Conservation (phyloP, 2,113 vertebrate species). For the Herpetotheres cachinnans region DNA sequence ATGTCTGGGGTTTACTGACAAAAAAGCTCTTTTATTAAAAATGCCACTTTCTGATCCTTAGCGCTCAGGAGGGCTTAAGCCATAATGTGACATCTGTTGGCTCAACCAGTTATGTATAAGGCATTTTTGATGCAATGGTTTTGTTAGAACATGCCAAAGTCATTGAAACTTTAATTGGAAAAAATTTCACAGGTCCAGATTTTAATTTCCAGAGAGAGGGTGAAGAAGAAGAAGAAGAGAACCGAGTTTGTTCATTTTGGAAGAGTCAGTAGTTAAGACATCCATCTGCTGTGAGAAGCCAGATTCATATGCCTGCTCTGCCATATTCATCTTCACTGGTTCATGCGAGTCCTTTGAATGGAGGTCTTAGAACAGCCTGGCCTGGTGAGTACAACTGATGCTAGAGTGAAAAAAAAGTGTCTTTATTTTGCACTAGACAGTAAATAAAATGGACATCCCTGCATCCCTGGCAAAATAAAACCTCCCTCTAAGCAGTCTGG, state of each 20-base stretch:
- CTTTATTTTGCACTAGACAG: not conserved
- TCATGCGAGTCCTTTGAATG: not conserved
- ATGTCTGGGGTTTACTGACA: conserved; percentile 46
- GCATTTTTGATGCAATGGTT: conserved; percentile 57
- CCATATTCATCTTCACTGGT: not conserved
- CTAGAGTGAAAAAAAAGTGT: rapidly evolving
- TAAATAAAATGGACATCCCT: not conserved
- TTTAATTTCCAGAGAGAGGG: conserved; percentile 53
- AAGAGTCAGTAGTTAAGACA: conserved; percentile 44
- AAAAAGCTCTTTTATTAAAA: conserved; percentile 65
- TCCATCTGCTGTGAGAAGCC: conserved; percentile 41
- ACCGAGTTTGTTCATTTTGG: not conserved
- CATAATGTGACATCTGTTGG: conserved; percentile 64
- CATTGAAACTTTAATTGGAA: conserved; percentile 62
- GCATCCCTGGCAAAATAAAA: not conserved
- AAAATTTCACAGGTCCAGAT: conserved; percentile 51
- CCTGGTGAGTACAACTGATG: not conserved
- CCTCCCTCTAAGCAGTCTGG: not conserved
- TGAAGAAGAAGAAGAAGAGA: conserved; percentile 13
- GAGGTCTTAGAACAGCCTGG: not conserved
- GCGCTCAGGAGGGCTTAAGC: conserved; percentile 62
- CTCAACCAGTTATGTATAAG: conserved; percentile 53
- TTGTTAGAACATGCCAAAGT: conserved; percentile 54
- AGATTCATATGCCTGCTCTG: not conserved
- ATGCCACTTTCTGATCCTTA: conserved; percentile 59